Base-by-base conservation (phyloP, 1,140 invertebrate genomes). In the Plectrocnemia conspersa region DNA sequence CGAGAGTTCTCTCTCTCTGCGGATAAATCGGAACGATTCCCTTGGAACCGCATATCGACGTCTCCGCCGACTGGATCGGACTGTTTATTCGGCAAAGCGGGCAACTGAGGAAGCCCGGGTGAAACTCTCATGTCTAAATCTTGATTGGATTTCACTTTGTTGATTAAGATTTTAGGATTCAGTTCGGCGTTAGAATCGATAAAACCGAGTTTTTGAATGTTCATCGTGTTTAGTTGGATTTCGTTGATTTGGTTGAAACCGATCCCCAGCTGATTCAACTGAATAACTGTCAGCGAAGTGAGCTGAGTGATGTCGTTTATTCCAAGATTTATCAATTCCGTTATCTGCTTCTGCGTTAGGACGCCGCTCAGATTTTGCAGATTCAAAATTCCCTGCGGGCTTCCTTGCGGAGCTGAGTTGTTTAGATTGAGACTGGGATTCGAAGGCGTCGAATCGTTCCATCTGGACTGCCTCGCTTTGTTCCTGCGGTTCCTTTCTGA, bases 401-500 rank as follows among this genome's bases (percentile, higher is more conserved):
- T 58, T 33, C 59, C 50, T 47, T 63, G 66, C 52, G 35, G 13
- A 32, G 42, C 11, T 10, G 35, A 35, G 2, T 44, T 11, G 36
- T 50, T 52, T 5, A 55, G 4, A 13, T 9, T 10, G 13, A 6
- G 18, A n/a, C 24, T 35, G n/a, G 53, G 21, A 44, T 36, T 46
- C 10, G 29, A 24, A 3, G 68, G 64, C 45, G 61, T 56, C 2
- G 68, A 58, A 64, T 77, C 76, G 21, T 72, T 77, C 82, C 82
- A 83, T 52, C 82, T 70, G 4, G 81, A 82, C 27, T 79, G 80
- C 21, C 80, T 71, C 24, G 79, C 74, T 64, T 79, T 79, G 36
- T 74, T 67, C 63, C 74, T 76, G 50, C 69, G 75, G 61, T 66
- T 66, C 57, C 65, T 70, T 11, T 76, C 72, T 55, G 64, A 63